Base-by-base conservation (phyloP, 1,140 invertebrate species). In the Maniola jurtina region DNA sequence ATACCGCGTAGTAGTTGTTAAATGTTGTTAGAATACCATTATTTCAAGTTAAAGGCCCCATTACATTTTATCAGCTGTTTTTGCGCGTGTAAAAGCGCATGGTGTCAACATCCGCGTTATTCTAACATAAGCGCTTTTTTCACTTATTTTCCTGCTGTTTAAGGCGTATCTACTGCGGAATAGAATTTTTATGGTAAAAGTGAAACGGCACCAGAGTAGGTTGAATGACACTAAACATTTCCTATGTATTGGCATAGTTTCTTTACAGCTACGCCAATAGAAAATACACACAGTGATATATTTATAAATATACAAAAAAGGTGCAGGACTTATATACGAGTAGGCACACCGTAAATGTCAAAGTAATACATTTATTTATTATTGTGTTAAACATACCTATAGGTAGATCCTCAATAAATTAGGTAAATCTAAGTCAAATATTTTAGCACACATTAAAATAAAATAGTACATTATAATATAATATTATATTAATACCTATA, bases 151-250 rank as follows among this genome's bases (percentile, higher is more conserved):
- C 73, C 75, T 57, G 68, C 75, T 59, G 68, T 73, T 70, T 72
- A 69, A 70, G 70, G 60, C 68, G 70, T 61, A 66, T 52, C 14
- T 52, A 52, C 64, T 61, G 79, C 75, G 78, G 77, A 81, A 83
- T 79, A 68, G 67, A 67, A 75, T 76, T 72, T 81, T 80, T 80
- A 79, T 80, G 75, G 79, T 75, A 86, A 88, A 88, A 88, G 82
- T 86, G 81, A 88, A 84, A 79, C 67, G 64, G 69, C 64, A 68
- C 70, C 38, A 58, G 54, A 52, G 47, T 36, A 61, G 61, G 72
- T 69, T 70, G 57, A 72, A 72, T 50, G 67, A 75, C 66, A 66
- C 60, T 57, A 62, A 66, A 52, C 36, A 47, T 68, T 72, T 68
- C 66, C 66, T 56, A 68, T 63, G 59, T 45, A 56, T 59, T 55